Conservation (phyloP, 2,113 vertebrate genomes). For the Morone saxatilis region DNA sequence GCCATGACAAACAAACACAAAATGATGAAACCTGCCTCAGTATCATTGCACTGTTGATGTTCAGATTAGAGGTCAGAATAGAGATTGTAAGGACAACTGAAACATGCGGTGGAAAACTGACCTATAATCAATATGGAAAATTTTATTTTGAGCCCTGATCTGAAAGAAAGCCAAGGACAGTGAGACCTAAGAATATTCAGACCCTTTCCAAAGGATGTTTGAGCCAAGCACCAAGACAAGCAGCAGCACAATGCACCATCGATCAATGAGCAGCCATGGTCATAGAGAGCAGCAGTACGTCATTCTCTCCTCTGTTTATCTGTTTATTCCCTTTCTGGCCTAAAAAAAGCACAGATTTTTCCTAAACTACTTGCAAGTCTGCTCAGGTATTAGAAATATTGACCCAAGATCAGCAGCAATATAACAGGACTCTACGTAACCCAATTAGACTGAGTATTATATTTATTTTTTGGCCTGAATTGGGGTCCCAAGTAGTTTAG, state of each 20-base stretch:
- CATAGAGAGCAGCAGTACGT: background rate
- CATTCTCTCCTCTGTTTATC: background rate
- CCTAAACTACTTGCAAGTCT: background rate
- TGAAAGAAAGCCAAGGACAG: background rate
- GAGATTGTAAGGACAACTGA: background rate
- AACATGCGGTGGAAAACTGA: background rate
- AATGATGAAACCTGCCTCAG: background rate
- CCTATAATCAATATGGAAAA: background rate
- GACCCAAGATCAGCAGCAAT: background rate
- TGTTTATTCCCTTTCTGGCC: too few relatives aligned
- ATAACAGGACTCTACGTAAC: background rate
- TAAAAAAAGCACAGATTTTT: background rate
- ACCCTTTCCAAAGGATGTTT: too few relatives aligned
- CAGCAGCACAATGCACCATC: background rate
- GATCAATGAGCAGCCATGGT: background rate
- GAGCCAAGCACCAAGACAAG: background rate
- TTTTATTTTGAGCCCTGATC: background rate
- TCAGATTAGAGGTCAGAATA: background rate
- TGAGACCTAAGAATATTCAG: background rate
- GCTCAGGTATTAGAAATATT: background rate
- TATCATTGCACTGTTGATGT: too few relatives aligned
- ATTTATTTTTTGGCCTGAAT: background rate
- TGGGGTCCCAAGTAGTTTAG: background rate
- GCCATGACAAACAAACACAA: background rate
- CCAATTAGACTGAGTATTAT: background rate